These are phyloP conservation scores for Campoplex nolae DNA, from an alignment of 2,888 invertebrate genomes.

Conservation along the genomic window DNA sequence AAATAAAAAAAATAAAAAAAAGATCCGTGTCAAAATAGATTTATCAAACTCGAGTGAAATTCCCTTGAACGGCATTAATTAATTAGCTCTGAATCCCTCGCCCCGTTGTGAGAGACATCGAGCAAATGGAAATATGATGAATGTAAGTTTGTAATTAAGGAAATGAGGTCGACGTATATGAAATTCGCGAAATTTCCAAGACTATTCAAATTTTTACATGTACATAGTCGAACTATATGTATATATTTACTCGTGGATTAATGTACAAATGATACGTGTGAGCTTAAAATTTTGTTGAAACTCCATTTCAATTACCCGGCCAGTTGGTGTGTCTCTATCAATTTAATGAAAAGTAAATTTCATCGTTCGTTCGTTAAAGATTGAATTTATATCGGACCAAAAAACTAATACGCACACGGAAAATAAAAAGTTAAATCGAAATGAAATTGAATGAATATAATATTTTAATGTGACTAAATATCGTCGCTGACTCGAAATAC, in stretches of 20 bases:
- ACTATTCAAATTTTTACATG: neutral
- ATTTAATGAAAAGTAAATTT: conserved; percentile 6
- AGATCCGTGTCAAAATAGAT: neutral
- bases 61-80: conserved; percentile 4
- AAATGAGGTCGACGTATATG: neutral
- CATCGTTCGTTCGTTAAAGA: neutral
- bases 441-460: neutral
- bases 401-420: neutral
- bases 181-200: neutral
- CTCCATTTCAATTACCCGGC: neutral
- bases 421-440: neutral
- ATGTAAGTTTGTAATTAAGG: conserved; percentile 24
- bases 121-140: conserved; percentile 7
- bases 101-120: neutral
- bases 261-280: neutral
- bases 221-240: neutral
- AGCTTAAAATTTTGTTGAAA: neutral
- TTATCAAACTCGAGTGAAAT: neutral
- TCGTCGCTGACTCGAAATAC: no score
- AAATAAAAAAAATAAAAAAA: neutral
- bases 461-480: neutral
- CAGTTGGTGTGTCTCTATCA: neutral
- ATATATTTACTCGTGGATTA: neutral
- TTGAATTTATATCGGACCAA: neutral
- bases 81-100: neutral